A percentile compares a stretch with the other conserved stretches of the same genome.
Evolutionary conservation across 2,113 vertebrate genomes (phyloP).

Genomic region (Sceloporus tristichus): DNA sequence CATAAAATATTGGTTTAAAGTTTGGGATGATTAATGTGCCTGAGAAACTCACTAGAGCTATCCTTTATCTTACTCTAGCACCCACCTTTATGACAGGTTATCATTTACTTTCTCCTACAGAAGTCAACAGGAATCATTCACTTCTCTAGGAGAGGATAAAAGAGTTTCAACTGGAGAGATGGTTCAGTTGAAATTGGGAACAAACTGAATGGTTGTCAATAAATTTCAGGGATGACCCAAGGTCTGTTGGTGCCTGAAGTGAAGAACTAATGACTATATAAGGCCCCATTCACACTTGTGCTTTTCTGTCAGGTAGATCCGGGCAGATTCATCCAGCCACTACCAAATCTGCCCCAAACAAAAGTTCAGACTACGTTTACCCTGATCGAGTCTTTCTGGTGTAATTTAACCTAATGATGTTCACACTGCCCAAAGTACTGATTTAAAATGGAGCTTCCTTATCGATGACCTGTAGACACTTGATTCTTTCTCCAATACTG

Average conservation of each 20-base stretch:
- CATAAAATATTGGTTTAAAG: conserved; percentile 16
- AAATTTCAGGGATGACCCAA: neutral
- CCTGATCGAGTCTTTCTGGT: no score
- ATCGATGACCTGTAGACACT: no score
- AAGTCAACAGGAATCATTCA: conserved; percentile 6
- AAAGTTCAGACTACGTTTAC: no score
- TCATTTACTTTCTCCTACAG: conserved; percentile 9
- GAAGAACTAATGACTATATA: neutral
- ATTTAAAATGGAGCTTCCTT: no score
- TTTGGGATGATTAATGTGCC: conserved; percentile 29
- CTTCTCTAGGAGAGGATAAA: neutral
- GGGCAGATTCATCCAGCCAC: no score
- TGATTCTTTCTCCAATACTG: neutral
- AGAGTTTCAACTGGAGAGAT: neutral
- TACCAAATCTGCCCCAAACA: no score
- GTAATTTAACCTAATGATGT: no score
- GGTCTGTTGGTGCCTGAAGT: neutral
- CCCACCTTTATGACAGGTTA: conserved; percentile 9
- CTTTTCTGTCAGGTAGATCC: no score
- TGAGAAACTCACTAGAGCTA: conserved; percentile 4
- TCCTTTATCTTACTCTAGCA: conserved; percentile 16
- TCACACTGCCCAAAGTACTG: no score
- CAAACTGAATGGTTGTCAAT: neutral
- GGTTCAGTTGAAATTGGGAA: neutral
- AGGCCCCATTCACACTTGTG: no score